These are phyloP conservation scores for Aspidapion aeneum DNA, from an alignment of 2,888 invertebrate species.

Conservation along the genomic window DNA sequence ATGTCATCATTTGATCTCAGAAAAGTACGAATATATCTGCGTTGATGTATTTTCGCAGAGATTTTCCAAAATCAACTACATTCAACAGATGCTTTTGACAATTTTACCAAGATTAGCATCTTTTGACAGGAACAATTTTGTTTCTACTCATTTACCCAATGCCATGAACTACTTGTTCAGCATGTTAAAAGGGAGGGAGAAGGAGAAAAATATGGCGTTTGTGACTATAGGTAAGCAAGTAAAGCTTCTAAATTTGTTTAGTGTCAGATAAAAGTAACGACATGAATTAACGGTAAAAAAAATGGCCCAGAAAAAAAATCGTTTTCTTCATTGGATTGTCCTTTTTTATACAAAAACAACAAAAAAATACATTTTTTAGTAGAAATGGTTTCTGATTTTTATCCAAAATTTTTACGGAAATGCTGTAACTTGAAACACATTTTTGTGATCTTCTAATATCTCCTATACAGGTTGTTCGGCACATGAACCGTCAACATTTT, in stretches of 20 bases:
- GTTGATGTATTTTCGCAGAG: conserved; percentile 76
- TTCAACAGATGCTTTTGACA: conserved; percentile 83
- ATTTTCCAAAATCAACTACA: conserved; percentile 68
- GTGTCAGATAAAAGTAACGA: too few relatives aligned
- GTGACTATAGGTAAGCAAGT: conserved; percentile 69
- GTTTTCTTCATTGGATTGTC: too few relatives aligned
- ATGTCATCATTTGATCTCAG: conserved; percentile 76
- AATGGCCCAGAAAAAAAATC: too few relatives aligned
- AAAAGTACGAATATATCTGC: conserved; percentile 80
- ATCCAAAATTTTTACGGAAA: too few relatives aligned
- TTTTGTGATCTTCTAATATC: too few relatives aligned
- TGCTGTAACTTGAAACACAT: too few relatives aligned
- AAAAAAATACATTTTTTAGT: too few relatives aligned
- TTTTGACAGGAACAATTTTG: conserved; percentile 82
- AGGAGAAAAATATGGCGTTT: conserved; percentile 84
- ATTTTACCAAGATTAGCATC: conserved; percentile 90
- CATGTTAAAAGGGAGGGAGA: conserved; percentile 76
- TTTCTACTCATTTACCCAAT: conserved; percentile 66
- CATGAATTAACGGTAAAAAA: background rate
- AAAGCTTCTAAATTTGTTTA: background rate
- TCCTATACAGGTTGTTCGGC: too few relatives aligned
- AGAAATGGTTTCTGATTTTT: too few relatives aligned
- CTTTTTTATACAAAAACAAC: too few relatives aligned
- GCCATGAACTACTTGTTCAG: conserved; percentile 76
- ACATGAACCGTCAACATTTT: too few relatives aligned